phyloP scores from a whole-genome alignment of 2,888 invertebrate genomes.

The Psococerastis gibbosa region DNA sequence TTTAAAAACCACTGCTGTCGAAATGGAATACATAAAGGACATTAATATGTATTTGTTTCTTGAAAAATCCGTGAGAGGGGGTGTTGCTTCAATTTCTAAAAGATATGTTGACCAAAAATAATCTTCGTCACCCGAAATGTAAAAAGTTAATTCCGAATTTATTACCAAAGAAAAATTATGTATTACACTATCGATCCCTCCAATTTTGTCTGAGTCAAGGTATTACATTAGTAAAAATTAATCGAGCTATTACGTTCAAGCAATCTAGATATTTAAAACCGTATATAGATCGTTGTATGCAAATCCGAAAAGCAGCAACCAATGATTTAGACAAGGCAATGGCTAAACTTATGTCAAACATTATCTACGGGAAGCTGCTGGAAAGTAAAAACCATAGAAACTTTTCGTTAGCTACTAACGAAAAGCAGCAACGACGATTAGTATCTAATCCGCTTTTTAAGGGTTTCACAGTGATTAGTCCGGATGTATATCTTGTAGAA shows the following conservation, averaged over 20 bases:
- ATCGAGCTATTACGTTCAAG: neutral
- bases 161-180: constrained; percentile 14
- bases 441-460: neutral
- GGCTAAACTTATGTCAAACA: neutral
- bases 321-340: constrained; percentile 3
- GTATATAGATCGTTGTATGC: constrained; percentile 3
- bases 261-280: constrained; percentile 7
- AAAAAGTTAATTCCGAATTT: constrained; percentile 13
- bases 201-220: neutral
- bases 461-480: neutral
- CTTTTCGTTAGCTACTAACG: neutral
- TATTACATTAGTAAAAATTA: constrained; percentile 5
- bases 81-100: neutral
- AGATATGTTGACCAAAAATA: neutral
- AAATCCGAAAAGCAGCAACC: neutral
- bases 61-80: neutral
- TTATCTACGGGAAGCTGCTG: neutral
- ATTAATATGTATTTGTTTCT: neutral
- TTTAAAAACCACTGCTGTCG: neutral
- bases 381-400: neutral
- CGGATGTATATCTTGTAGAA: neutral
- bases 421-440: neutral
- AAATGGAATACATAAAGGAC: neutral
- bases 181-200: neutral
- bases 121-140: neutral